phyloP scores from a whole-genome alignment of 2,888 invertebrate genomes.

The Metopia argyrocephala region DNA sequence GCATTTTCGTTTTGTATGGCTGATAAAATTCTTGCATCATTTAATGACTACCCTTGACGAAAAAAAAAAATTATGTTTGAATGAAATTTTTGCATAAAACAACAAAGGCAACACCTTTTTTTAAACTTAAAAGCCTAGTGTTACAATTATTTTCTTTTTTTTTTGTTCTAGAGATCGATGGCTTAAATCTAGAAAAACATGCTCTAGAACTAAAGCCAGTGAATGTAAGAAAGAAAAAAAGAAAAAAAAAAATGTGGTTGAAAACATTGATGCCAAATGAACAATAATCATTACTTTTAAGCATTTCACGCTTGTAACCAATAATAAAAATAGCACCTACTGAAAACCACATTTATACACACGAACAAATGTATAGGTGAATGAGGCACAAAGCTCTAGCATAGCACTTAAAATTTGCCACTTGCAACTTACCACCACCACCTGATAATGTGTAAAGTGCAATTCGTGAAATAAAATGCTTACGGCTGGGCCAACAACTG shows the following conservation, averaged over 20 bases:
- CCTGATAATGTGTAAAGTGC: constrained; percentile 61
- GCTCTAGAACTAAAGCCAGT: not conserved
- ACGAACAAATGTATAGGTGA: constrained; percentile 38
- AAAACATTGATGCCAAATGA: constrained; percentile 53
- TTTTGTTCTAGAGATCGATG: not conserved
- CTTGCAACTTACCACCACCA: constrained; percentile 53
- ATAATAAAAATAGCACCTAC: constrained; percentile 60
- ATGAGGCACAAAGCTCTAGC: not conserved
- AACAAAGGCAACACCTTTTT: constrained; percentile 36
- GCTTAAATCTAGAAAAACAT: not conserved
- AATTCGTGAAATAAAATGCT: constrained; percentile 60
- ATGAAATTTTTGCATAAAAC: constrained; percentile 34
- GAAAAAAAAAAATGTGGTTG: not conserved
- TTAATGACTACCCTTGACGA: constrained; percentile 5
- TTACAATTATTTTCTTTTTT: constrained; percentile 23
- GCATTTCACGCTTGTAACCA: constrained; percentile 57
- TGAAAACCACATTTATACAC: constrained; percentile 32
- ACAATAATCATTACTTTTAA: constrained; percentile 60
- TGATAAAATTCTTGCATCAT: constrained; percentile 3
- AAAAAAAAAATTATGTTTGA: not conserved
- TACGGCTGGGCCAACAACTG: constrained; percentile 36
- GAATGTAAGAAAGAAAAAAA: not conserved
- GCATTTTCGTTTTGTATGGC: constrained; percentile 6
- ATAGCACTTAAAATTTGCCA: constrained; percentile 49
- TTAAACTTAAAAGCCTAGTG: not conserved